phyloP scores from a whole-genome alignment of 2,797 vertebrate species.

The Pachyuromys duprasi region DNA sequence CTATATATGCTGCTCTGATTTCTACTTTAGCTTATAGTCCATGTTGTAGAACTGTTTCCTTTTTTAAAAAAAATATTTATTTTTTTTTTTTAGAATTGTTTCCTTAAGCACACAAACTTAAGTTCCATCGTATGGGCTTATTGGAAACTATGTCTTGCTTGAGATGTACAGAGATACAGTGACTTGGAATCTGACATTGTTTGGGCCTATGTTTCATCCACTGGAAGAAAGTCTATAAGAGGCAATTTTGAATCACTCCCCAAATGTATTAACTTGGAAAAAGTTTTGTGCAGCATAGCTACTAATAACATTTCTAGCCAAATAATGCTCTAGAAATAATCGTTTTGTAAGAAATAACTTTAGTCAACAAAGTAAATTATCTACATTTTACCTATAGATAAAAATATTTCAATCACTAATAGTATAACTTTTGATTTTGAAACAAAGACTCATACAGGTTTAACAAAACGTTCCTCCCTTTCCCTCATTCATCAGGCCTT shows the following conservation, averaged over 20 bases:
- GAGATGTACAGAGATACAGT: not conserved
- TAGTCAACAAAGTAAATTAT: constrained; percentile 9
- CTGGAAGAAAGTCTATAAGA: not conserved
- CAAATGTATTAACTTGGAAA: constrained; percentile 13
- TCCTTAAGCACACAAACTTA: not conserved
- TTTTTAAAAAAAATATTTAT: no score
- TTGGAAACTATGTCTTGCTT: not conserved
- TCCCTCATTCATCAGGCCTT: not conserved
- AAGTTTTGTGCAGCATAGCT: not conserved
- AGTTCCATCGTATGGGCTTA: not conserved
- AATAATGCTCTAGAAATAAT: not conserved
- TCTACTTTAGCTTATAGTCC: constrained; percentile 4
- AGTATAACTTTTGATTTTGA: not conserved
- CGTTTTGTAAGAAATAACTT: not conserved
- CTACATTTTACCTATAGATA: not conserved
- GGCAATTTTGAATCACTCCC: not conserved
- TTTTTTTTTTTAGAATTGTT: no score
- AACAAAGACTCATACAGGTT: not conserved
- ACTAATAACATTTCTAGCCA: not conserved
- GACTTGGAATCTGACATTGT: not conserved
- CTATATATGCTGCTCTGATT: not conserved
- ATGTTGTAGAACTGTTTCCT: not conserved
- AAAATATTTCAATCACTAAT: constrained; percentile 1
- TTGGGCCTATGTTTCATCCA: not conserved
- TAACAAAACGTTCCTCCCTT: not conserved